Evolutionary conservation across 1,140 invertebrate species (phyloP).

Genomic region (Lasioglossum albipes): DNA sequence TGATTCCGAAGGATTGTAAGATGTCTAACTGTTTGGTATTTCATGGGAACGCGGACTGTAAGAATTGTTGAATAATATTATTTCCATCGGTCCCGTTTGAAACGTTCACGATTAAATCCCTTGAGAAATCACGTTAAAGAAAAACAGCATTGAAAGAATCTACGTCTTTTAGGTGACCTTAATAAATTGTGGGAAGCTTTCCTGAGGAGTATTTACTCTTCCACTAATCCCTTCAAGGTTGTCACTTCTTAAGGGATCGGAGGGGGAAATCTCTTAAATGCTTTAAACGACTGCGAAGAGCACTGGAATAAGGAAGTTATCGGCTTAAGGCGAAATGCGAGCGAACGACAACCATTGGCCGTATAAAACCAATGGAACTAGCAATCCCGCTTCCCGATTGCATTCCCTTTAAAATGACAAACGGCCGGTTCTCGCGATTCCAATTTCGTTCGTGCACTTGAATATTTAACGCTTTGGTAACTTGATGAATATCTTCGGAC

Average conservation of each 20-base stretch:
- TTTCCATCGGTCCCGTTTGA: not conserved
- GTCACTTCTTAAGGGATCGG: slow-evolving; percentile 39
- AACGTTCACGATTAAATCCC: slow-evolving; percentile 7
- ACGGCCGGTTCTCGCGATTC: not conserved
- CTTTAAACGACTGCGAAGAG: slow-evolving; percentile 50
- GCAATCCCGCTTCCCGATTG: not conserved
- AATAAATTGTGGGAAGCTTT: slow-evolving; percentile 26
- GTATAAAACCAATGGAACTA: slow-evolving; percentile 28
- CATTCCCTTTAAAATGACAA: not conserved
- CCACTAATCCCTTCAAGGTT: slow-evolving; percentile 37
- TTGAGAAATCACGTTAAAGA: not conserved
- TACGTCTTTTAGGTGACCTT: not conserved
- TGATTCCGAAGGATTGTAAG: no score
- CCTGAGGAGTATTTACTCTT: slow-evolving; percentile 23
- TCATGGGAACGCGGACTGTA: not conserved
- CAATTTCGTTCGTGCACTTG: no score
- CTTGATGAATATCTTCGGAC: no score
- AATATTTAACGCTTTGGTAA: no score
- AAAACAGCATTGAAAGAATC: slow-evolving; percentile 12
- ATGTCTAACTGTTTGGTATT: not conserved
- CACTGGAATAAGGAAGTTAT: slow-evolving; percentile 55
- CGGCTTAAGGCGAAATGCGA: slow-evolving; percentile 36
- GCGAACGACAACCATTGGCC: slow-evolving; percentile 4
- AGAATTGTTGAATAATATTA: not conserved
- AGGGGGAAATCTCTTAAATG: slow-evolving; percentile 46